Percentiles rank a stretch among this genome's conserved stretches.
phyloP scores from a whole-genome alignment of 2,888 invertebrate genomes.

The Acronicta aceris region DNA sequence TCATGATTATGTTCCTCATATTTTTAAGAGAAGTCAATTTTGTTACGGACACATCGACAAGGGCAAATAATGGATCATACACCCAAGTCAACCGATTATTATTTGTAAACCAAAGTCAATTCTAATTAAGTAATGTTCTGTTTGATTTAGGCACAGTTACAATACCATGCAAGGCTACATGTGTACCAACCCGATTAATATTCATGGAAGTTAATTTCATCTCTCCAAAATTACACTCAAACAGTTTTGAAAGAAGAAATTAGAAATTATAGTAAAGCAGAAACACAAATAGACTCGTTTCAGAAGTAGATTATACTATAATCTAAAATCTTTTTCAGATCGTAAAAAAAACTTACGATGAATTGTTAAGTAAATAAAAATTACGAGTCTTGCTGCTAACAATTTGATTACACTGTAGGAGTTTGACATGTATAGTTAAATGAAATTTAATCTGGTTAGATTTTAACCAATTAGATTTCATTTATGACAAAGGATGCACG shows the following conservation, averaged over 20 bases:
- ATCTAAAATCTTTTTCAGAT: too few species aligned
- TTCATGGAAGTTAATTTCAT: not conserved
- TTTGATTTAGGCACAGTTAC: not conserved
- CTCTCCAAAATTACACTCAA: not conserved
- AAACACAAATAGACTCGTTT: not conserved
- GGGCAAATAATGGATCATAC: not conserved
- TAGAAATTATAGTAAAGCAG: not conserved
- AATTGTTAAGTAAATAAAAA: too few species aligned
- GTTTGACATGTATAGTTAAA: not conserved
- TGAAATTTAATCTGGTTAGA: too few species aligned
- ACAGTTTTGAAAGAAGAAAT: not conserved
- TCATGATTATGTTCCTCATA: too few species aligned
- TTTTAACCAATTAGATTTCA: not conserved
- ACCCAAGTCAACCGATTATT: not conserved
- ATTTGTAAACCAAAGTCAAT: not conserved
- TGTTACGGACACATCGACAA: not conserved
- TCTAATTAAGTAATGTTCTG: conserved; percentile 1
- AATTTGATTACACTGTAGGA: too few species aligned
- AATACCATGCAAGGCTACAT: not conserved
- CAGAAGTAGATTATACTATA: too few species aligned
- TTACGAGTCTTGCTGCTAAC: too few species aligned
- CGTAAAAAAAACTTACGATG: too few species aligned
- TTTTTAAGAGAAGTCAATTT: too few species aligned
- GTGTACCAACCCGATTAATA: conserved; percentile 1
- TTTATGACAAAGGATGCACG: conserved; percentile 37